Base-by-base conservation (phyloP, 1,140 invertebrate species). In the Chrysoperla carnea region DNA sequence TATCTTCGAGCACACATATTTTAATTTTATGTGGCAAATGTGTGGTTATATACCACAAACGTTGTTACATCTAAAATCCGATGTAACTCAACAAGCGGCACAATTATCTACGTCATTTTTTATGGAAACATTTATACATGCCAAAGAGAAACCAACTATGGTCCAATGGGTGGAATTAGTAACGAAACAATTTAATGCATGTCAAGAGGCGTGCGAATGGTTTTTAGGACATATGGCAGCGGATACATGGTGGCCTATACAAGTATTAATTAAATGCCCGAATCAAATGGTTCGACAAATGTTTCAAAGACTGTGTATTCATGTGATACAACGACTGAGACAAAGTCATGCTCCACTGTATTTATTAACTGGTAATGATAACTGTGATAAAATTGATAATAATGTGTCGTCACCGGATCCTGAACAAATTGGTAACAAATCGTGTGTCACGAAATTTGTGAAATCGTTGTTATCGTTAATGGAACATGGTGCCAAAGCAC, bases 111-210 rank as follows among this genome's bases (percentile, higher is more conserved):
- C 88, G 0, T 88, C 87, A 0, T 96, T 96, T 63, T 91, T 95
- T 48, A 81, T 95, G 42, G 91, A 95, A 66, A 94, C 89, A 0
- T 88, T 94, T 50, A 94, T 96, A 59, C 90, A 95, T 60, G 87
- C 90, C 13, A 94, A 94, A 63, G 91, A 96, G 63, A 94, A 94
- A 74, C 89, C 90, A 8, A 94, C 88, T 0, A 92, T 94, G 84
- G 81, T 93, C 8, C 87, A 92, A 46, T 95, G 90, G 90, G 88
- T 94, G 17, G 91, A 95, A 60, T 61, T 93, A 29, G 68, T 94
- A 6, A 94, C 88, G 1, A 94, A 94, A 57, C 89, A 93, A 57
- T 92, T 94, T 53, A 91, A 90, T 58, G 76, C 81, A 13, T 91
- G 85, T n/a, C 76, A 81, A 41, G 79, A 79, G 42, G 87, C 89